Percentiles rank a stretch among this genome's conserved stretches.
Evolutionary conservation across 2,888 invertebrate genomes (phyloP).

Genomic region (Drosophila yooni): DNA sequence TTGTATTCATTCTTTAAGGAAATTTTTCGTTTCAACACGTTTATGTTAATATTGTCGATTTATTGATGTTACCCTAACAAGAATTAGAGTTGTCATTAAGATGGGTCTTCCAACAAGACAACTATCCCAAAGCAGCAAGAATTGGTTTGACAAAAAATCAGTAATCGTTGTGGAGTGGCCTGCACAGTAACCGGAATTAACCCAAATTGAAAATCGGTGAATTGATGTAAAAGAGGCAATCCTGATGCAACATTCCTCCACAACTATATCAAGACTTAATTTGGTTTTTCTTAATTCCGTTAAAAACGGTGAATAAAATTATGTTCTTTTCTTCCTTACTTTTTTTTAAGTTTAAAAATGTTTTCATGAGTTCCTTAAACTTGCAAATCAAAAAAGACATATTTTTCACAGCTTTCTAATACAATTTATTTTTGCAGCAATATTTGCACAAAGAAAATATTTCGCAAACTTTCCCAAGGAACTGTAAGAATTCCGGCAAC

Average conservation of each 20-base stretch:
- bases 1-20: not conserved
- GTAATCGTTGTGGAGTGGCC: not conserved
- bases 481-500: not conserved
- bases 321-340: not conserved
- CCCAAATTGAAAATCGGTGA: not conserved
- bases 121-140: not conserved
- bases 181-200: not conserved
- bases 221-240: not conserved
- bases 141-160: not conserved
- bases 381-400: not conserved
- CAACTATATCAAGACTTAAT: not conserved
- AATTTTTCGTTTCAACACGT: not conserved
- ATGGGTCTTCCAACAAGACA: not conserved
- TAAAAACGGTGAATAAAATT: not conserved
- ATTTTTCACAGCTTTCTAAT: not conserved
- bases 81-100: not conserved
- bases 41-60: not conserved
- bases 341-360: not conserved
- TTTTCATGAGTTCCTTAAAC: not conserved
- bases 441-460: not conserved
- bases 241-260: not conserved
- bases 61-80: rapidly evolving
- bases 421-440: not conserved
- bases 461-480: not conserved
- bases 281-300: not conserved